A percentile compares a stretch with the other conserved stretches of the same genome.
Evolutionary conservation across 2,888 invertebrate species (phyloP).

Genomic region (Creontiades dilutus): DNA sequence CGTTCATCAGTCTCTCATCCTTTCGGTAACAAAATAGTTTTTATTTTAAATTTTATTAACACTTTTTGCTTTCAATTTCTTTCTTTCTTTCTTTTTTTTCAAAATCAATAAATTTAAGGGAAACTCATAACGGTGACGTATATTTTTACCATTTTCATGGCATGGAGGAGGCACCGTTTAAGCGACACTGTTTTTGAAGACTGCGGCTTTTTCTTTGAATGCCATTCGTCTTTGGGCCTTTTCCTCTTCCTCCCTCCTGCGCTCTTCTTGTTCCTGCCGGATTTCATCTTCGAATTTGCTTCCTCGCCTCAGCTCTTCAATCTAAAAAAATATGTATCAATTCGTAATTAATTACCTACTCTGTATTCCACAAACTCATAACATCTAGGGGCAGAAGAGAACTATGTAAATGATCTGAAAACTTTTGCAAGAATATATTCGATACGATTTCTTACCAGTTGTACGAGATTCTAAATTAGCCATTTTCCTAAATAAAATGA

Average conservation of each 20-base stretch:
- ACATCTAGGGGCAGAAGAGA: too few species aligned
- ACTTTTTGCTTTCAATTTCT: not conserved
- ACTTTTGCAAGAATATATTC: too few species aligned
- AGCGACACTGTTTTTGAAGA: conserved; percentile 83
- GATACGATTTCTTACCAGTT: too few species aligned
- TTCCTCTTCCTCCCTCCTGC: conserved; percentile 90
- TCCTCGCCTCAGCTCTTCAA: conserved; percentile 89
- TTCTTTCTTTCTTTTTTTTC: not conserved
- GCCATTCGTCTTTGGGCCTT: conserved; percentile 88
- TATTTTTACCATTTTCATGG: not conserved
- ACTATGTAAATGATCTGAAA: too few species aligned
- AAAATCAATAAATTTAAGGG: conserved; percentile 37
- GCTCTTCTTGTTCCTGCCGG: conserved; percentile 93
- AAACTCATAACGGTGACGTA: not conserved
- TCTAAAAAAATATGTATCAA: conserved; percentile 79
- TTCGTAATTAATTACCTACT: too few species aligned
- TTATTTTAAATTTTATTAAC: not conserved
- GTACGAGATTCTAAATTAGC: too few species aligned
- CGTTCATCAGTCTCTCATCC: conserved; percentile 44
- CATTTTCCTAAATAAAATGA: too few species aligned
- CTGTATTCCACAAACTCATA: too few species aligned
- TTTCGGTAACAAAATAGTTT: conserved; percentile 61
- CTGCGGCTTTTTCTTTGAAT: conserved; percentile 93
- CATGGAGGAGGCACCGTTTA: conserved; percentile 42
- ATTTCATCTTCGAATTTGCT: conserved; percentile 97